Evolutionary conservation across 1,140 invertebrate genomes (phyloP).

Genomic region (Drosophila arizonae): DNA sequence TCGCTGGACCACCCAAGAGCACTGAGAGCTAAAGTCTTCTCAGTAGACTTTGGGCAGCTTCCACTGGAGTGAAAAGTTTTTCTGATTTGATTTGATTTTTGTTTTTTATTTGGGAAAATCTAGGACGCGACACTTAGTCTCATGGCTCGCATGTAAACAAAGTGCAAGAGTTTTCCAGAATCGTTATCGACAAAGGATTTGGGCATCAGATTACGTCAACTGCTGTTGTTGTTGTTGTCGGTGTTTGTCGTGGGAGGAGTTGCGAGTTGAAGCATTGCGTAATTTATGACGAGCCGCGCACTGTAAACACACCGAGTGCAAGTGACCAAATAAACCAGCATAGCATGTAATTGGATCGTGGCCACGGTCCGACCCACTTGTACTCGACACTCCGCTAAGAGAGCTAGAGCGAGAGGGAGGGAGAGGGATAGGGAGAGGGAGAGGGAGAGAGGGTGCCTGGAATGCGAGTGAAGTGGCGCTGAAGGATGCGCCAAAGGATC

Average conservation of each 20-base stretch:
- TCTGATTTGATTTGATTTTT: no score
- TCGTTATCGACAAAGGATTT: conserved; percentile 69
- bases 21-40: no score
- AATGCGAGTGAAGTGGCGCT: conserved; percentile 59
- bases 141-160: conserved; percentile 58
- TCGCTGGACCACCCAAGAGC: conserved; percentile 13
- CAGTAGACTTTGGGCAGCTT: not conserved
- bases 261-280: conserved; percentile 42
- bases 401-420: no score
- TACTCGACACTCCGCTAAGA: conserved; percentile 63
- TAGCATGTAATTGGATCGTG: conserved; percentile 69
- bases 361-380: conserved; percentile 50
- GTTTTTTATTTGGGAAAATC: no score
- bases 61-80: not conserved
- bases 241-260: conserved; percentile 17
- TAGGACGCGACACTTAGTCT: conserved; percentile 65
- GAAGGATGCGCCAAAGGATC: conserved; percentile 60
- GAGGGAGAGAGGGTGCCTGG: not conserved
- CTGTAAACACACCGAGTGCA: conserved; percentile 66
- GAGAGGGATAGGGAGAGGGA: no score
- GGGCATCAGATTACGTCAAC: conserved; percentile 53
- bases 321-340: conserved; percentile 62
- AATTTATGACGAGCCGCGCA: conserved; percentile 77
- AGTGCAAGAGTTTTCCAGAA: conserved; percentile 57
- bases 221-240: conserved; percentile 22